Evolutionary conservation across 2,888 invertebrate species (phyloP), one percentile per base, ranked within the genome.

Genomic region (Zaprionus lineosus): DNA sequence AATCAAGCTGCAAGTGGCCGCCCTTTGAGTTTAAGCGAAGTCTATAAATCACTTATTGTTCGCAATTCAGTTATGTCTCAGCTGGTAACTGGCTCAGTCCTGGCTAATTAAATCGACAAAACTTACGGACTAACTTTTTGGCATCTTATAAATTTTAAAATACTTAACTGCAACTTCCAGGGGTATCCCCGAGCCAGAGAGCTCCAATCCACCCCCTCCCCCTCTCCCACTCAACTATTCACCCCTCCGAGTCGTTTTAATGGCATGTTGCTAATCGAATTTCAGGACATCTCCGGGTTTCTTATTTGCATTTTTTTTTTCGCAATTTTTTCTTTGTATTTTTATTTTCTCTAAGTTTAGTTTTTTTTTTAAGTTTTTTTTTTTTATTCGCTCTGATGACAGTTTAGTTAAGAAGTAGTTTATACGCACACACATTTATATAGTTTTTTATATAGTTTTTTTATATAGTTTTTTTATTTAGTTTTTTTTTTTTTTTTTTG

Each of bases 111-210:
- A 78, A 67, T 83, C 83, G 64, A 61, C 76, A 63, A 56, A 83
- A 79, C 84, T 78, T 63, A 65, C 73, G 60, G 79, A 62, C 73
- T 63, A 83, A 78, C 81, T 78, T 78, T 79, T 83, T 68, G 81
- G 81, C 83, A 79, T 83, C 84, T 83, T 78, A 83, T 78, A 83
- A 78, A 78, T 78, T 83, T 78, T 83, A 73, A 78, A 78, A 78
- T 73, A 50, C 78, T 82, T 82, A 72, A 82, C 83, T 78, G 75
- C 53, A 57, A 39, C 52, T 41, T 24, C 19, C 58, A 62, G 21
- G 29, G 55, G 31, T 4, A n/a, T n/a, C 4, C 9, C 18, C 21
- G 8, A 29, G 8, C 33, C 28, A 41, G 3, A n/a, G 21, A 4
- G n/a, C 6, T 21, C 18, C 36, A 21, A 28, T 36, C 31, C 14